phyloP scores from a whole-genome alignment of 2,797 vertebrate genomes.

The Lepilemur ruficaudatus region DNA sequence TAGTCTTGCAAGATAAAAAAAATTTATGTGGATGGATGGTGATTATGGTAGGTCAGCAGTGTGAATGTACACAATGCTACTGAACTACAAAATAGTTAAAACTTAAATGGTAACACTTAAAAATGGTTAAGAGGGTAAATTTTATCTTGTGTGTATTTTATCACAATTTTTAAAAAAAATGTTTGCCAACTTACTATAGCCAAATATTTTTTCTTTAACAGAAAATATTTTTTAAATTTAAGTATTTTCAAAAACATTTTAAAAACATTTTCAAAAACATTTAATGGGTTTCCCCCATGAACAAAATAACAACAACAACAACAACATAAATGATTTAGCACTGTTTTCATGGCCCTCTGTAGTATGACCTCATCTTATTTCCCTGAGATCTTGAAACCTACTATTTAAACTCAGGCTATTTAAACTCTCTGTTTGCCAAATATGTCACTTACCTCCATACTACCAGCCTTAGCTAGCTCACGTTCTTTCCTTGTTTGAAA shows the following conservation, averaged over 20 bases:
- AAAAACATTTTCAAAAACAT: not conserved
- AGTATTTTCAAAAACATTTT: not conserved
- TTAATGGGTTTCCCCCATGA: not conserved
- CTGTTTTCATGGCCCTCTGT: not conserved
- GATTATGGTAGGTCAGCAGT: not conserved
- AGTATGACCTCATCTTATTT: not conserved
- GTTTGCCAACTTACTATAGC: not conserved
- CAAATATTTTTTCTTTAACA: not conserved
- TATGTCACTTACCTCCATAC: not conserved
- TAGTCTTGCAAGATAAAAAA: not conserved
- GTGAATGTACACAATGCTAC: not conserved
- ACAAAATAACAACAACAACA: not conserved
- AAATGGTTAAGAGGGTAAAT: not conserved
- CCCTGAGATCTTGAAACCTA: not conserved
- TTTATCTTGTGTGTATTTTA: not conserved
- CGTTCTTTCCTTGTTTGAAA: not conserved
- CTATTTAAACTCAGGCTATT: not conserved
- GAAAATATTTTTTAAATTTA: not conserved
- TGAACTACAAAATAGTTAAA: not conserved
- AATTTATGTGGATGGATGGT: not conserved
- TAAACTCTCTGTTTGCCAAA: not conserved
- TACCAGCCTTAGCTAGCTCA: not conserved
- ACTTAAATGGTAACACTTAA: not conserved
- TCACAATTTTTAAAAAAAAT: not conserved
- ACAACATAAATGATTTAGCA: not conserved